Conservation (phyloP, 2,888 invertebrate species). For the Leucophenga maculata region DNA sequence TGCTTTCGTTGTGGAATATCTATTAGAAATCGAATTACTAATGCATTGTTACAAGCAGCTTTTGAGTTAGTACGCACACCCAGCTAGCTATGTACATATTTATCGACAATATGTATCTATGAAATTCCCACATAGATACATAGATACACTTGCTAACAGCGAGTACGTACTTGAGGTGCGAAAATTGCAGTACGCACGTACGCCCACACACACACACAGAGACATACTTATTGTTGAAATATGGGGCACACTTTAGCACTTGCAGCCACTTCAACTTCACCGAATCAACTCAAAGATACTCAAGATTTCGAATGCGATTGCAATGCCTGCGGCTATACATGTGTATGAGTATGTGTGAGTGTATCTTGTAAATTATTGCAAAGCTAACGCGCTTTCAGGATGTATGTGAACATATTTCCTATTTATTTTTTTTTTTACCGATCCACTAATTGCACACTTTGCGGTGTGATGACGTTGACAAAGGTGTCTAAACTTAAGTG, state of each 20-base stretch:
- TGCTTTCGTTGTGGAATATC: background rate
- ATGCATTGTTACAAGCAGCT: conserved; percentile 6
- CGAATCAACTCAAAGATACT: conserved; percentile 13
- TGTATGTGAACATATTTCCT: background rate
- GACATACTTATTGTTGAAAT: conserved; percentile 1
- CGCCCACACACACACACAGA: conserved; percentile 24
- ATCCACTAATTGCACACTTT: conserved; percentile 9
- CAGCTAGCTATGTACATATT: background rate
- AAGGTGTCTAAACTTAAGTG: background rate
- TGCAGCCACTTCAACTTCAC: conserved; percentile 3
- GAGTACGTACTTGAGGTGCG: conserved; percentile 45
- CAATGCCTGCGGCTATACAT: background rate
- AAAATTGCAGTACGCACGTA: conserved; percentile 48
- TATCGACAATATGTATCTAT: background rate
- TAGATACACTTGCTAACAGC: background rate
- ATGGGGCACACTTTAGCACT: background rate
- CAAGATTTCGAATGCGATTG: conserved; percentile 13
- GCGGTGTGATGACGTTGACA: background rate
- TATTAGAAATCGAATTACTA: conserved; percentile 13
- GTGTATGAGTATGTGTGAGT: background rate
- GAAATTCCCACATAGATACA: background rate
- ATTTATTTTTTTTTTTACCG: background rate
- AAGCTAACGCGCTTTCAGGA: background rate
- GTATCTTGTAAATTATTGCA: conserved; percentile 13
- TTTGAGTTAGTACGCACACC: background rate